A percentile compares a stretch with the other conserved stretches of the same genome.
These are phyloP conservation scores for Crypturellus undulatus DNA, from an alignment of 2,113 vertebrate species.

Conservation along the genomic window DNA sequence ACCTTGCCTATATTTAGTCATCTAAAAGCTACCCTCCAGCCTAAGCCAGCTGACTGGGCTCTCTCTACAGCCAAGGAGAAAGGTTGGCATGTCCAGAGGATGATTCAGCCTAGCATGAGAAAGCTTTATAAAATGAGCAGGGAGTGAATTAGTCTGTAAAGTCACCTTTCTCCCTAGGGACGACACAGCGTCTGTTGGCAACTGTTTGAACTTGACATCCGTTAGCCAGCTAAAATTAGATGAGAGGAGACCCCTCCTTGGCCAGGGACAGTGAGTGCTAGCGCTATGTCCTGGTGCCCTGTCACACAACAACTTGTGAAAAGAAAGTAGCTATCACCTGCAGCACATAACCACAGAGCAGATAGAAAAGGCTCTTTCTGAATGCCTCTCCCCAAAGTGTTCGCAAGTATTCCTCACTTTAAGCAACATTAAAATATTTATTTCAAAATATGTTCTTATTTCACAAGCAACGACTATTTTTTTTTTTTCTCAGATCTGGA, in stretches of 20 bases:
- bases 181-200: not conserved
- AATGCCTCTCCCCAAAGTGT: not conserved
- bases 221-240: not conserved
- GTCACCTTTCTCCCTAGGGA: not conserved
- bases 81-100: not conserved
- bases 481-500: not conserved
- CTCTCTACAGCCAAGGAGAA: not conserved
- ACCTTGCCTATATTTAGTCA: not conserved
- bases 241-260: not conserved
- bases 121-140: not conserved
- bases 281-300: not conserved
- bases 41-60: not conserved
- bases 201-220: not conserved
- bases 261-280: not conserved
- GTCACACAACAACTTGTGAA: not conserved
- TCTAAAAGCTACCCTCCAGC: not conserved
- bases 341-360: not conserved
- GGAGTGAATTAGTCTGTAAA: not conserved
- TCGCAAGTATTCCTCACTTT: not conserved
- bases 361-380: not conserved
- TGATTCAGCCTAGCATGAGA: not conserved
- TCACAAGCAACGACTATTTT: not conserved
- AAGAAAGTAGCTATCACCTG: not conserved
- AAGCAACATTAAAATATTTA: not conserved
- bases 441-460: not conserved